phyloP scores from a whole-genome alignment of 2,888 invertebrate genomes.

The Yponomeuta evonymella region DNA sequence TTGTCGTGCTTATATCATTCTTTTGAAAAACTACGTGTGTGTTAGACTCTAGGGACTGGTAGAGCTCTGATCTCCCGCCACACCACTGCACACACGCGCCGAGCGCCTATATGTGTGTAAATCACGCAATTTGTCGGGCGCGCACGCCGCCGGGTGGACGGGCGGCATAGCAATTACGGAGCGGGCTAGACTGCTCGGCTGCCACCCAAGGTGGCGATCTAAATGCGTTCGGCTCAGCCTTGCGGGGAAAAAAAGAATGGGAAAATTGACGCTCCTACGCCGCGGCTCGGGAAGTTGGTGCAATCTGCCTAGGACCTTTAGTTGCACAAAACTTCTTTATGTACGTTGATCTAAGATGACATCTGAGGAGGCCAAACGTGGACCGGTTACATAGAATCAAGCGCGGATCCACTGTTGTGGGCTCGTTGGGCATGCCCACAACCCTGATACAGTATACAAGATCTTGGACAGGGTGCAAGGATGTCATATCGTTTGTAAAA shows the following conservation, averaged over 20 bases:
- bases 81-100: background rate
- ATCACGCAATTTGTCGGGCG: conserved; percentile 17
- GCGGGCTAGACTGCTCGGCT: conserved; percentile 52
- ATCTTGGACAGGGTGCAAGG: too few relatives aligned
- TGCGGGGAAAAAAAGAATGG: conserved; percentile 19
- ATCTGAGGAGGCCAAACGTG: too few relatives aligned
- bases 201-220: conserved; percentile 42
- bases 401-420: too few relatives aligned
- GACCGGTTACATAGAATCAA: too few relatives aligned
- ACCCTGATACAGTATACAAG: too few relatives aligned
- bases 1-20: too few relatives aligned
- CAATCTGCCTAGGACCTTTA: too few relatives aligned
- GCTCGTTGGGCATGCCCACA: too few relatives aligned
- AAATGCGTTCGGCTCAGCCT: conserved; percentile 31
- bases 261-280: background rate
- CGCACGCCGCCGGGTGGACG: conserved; percentile 5
- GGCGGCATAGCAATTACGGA: conserved; percentile 16
- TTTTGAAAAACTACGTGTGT: too few relatives aligned
- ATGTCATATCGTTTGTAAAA: too few relatives aligned
- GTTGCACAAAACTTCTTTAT: too few relatives aligned
- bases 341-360: too few relatives aligned
- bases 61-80: background rate
- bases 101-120: conserved; percentile 12
- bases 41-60: background rate
- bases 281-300: background rate